These are phyloP conservation scores for Potorous gilbertii DNA, from an alignment of 2,797 vertebrate species.

Conservation along the genomic window DNA sequence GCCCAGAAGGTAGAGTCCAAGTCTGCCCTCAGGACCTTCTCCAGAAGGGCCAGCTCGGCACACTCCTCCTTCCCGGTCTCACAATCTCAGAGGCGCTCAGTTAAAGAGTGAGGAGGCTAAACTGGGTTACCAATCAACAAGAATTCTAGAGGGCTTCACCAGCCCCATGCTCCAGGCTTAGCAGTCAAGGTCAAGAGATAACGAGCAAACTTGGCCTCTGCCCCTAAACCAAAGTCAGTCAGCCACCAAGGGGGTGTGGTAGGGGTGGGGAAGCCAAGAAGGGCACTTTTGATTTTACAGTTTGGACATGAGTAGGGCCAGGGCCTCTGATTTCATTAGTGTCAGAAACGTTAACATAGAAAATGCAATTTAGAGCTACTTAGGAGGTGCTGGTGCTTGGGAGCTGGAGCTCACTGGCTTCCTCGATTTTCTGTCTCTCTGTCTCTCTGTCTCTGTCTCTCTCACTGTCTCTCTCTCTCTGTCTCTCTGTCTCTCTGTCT, in stretches of 20 bases:
- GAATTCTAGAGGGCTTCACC: not conserved
- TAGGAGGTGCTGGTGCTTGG: too few relatives aligned
- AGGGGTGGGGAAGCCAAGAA: not conserved
- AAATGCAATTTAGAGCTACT: not conserved
- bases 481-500: not conserved
- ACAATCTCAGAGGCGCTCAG: not conserved
- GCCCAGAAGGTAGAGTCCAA: too few relatives aligned
- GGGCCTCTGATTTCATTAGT: not conserved
- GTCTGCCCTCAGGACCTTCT: too few relatives aligned
- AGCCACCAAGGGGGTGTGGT: not conserved
- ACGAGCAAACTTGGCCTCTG: not conserved
- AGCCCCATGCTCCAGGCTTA: not conserved
- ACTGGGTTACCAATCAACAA: rapidly evolving
- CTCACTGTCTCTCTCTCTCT: not conserved
- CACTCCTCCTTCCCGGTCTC: not conserved
- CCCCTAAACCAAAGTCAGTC: not conserved
- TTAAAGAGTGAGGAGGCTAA: not conserved
- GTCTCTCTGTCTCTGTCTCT: not conserved
- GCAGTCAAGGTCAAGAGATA: not conserved
- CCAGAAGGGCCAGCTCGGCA: not conserved
- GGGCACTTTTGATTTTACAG: not conserved
- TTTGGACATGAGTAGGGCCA: not conserved
- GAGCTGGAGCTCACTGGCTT: too few relatives aligned
- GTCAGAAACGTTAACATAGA: not conserved
- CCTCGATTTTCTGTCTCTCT: not conserved